Conservation (phyloP, 2,797 vertebrate genomes). For the Echeneis naucrates region DNA sequence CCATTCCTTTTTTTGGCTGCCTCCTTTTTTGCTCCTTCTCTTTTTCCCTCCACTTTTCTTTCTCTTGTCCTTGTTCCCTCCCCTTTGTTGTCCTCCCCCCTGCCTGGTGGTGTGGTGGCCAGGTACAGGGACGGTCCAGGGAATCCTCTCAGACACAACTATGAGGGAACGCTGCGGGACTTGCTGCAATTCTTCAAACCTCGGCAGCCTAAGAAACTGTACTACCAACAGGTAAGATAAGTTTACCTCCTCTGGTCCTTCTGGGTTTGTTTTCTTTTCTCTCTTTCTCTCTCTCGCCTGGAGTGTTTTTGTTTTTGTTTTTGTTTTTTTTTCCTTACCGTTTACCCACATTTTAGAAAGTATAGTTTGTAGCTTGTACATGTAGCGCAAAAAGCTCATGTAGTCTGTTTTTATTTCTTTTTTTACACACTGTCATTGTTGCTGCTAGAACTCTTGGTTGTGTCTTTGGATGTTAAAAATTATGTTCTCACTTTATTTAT, state of each 20-base stretch:
- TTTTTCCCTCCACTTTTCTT: slow-evolving; percentile 4
- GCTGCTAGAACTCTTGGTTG: rapidly evolving
- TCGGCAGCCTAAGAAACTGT: slow-evolving; percentile 99
- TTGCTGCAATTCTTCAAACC: slow-evolving; percentile 99
- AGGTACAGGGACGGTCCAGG: slow-evolving; percentile 99
- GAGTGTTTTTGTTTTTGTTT: not conserved
- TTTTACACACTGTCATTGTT: no score
- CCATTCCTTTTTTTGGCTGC: slow-evolving; percentile 5
- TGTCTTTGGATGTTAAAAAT: not conserved
- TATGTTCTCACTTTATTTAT: not conserved
- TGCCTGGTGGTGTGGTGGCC: slow-evolving; percentile 83
- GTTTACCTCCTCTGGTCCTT: not conserved
- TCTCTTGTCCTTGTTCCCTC: slow-evolving; percentile 31
- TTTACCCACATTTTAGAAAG: not conserved
- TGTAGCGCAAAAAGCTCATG: no score
- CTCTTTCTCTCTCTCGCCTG: no score
- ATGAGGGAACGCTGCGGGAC: slow-evolving; percentile 98
- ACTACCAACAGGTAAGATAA: slow-evolving; percentile 94
- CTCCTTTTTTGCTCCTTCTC: slow-evolving; percentile 1
- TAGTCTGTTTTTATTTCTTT: not conserved
- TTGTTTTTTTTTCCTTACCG: not conserved
- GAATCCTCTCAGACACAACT: slow-evolving; percentile 99
- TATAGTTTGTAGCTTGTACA: not conserved
- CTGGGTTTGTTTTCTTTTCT: not conserved
- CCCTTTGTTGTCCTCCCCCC: slow-evolving; percentile 72